Evolutionary conservation across 2,888 invertebrate species (phyloP).

Genomic region (Eilema griseolum): DNA sequence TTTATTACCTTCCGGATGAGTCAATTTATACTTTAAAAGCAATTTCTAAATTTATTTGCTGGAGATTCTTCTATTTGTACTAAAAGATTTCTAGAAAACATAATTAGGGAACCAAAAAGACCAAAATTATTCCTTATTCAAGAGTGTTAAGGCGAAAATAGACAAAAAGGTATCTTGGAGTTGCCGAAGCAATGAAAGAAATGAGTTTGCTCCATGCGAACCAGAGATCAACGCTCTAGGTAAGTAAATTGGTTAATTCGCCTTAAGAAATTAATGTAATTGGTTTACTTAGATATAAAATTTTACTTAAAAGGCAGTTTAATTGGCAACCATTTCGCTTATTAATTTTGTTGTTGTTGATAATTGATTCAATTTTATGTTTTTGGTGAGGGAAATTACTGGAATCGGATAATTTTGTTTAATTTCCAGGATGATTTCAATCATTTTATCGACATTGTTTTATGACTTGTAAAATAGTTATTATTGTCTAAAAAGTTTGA

Average conservation of each 20-base stretch:
- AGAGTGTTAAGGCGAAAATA: neutral
- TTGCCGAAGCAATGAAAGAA: constrained; percentile 9
- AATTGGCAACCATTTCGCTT: constrained; percentile 40
- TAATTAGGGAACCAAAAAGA: neutral
- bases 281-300: constrained; percentile 38
- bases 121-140: neutral
- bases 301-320: constrained; percentile 42
- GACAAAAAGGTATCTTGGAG: neutral
- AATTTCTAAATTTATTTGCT: too few species aligned
- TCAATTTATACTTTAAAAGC: too few species aligned
- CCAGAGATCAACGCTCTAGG: constrained; percentile 30
- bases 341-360: constrained; percentile 34
- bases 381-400: constrained; percentile 7
- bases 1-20: too few species aligned
- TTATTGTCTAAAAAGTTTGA: neutral
- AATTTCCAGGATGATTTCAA: neutral
- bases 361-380: constrained; percentile 18
- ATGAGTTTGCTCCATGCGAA: constrained; percentile 28
- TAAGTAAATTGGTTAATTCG: constrained; percentile 43
- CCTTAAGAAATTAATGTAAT: constrained; percentile 36
- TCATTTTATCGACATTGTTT: neutral
- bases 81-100: too few species aligned
- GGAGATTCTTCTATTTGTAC: too few species aligned
- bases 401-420: neutral
- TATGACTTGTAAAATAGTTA: neutral